Percentiles rank a stretch among this genome's conserved stretches.
These are phyloP conservation scores for Heliothis subflexa DNA, from an alignment of 1,140 invertebrate genomes.

Conservation along the genomic window DNA sequence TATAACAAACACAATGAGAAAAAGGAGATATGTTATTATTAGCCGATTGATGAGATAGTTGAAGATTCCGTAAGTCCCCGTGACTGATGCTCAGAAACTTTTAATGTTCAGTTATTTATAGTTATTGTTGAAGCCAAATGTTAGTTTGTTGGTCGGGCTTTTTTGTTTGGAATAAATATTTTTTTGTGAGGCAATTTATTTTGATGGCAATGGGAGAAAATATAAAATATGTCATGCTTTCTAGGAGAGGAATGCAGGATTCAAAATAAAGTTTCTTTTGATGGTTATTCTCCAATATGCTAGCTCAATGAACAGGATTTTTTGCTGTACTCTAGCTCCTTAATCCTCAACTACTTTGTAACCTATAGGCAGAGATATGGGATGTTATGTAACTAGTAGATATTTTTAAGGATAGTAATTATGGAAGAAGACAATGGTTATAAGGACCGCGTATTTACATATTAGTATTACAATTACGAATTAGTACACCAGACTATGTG, in stretches of 20 bases:
- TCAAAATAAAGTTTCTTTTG: slow-evolving; percentile 1
- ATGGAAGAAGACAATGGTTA: too few species aligned
- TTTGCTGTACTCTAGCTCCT: too few species aligned
- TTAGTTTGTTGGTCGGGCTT: slow-evolving; percentile 38
- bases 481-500: neutral
- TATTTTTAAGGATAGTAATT: neutral
- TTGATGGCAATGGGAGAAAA: slow-evolving; percentile 29
- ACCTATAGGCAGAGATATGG: neutral
- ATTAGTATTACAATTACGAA: too few species aligned
- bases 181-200: slow-evolving; percentile 39
- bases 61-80: slow-evolving; percentile 56
- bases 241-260: slow-evolving; percentile 23
- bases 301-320: too few species aligned
- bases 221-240: slow-evolving; percentile 38
- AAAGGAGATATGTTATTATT: slow-evolving; percentile 65
- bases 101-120: slow-evolving; percentile 46
- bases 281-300: neutral
- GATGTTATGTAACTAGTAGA: neutral
- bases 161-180: slow-evolving; percentile 34
- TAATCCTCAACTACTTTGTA: too few species aligned
- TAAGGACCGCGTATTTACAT: too few species aligned
- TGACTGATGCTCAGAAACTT: slow-evolving; percentile 56
- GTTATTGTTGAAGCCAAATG: slow-evolving; percentile 45
- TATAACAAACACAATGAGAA: slow-evolving; percentile 69
- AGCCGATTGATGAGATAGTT: slow-evolving; percentile 61